phyloP scores from a whole-genome alignment of 1,140 invertebrate genomes.

The Drosophila suzukii region DNA sequence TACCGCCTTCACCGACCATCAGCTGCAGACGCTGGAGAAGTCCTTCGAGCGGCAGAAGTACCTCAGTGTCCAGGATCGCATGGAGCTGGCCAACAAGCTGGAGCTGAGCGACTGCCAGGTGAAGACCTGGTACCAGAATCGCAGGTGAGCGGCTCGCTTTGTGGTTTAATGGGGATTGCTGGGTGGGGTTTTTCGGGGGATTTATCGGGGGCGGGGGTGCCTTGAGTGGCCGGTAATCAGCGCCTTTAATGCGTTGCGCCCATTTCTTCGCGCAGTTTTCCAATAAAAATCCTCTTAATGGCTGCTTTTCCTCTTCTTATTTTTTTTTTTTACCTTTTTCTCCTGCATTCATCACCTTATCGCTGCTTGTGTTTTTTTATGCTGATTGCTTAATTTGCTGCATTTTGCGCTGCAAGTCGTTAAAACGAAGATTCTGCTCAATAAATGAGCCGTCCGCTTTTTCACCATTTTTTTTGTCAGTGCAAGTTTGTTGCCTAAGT shows the following conservation, averaged over 20 bases:
- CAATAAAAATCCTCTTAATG: conserved; percentile 75
- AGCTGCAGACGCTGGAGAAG: conserved; percentile 98
- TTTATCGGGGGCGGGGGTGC: neutral
- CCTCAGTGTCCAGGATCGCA: conserved; percentile 98
- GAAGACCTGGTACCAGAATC: conserved; percentile 99
- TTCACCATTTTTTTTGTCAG: conserved; percentile 18
- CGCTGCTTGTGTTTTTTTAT: conserved; percentile 61
- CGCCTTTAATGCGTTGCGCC: conserved; percentile 71
- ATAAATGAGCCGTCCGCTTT: neutral
- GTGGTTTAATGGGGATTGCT: neutral
- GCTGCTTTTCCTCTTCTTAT: neutral
- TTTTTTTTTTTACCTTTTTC: neutral
- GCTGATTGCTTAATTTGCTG: conserved; percentile 82
- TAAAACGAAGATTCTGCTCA: conserved; percentile 34
- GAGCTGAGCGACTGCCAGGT: conserved; percentile 99
- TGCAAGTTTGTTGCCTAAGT: conserved; percentile 82
- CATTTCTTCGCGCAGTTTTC: conserved; percentile 79
- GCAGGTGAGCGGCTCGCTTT: conserved; percentile 85
- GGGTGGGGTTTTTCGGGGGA: neutral
- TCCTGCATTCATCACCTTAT: conserved; percentile 24
- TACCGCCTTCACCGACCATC: conserved; percentile 99
- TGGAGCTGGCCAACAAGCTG: conserved; percentile 98
- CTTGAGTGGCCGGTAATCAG: conserved; percentile 59
- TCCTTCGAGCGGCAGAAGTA: conserved; percentile 99
- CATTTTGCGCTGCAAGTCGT: conserved; percentile 72